These are phyloP conservation scores for Enteromius fasciolatus DNA, from an alignment of 2,797 vertebrate species.

Conservation along the genomic window DNA sequence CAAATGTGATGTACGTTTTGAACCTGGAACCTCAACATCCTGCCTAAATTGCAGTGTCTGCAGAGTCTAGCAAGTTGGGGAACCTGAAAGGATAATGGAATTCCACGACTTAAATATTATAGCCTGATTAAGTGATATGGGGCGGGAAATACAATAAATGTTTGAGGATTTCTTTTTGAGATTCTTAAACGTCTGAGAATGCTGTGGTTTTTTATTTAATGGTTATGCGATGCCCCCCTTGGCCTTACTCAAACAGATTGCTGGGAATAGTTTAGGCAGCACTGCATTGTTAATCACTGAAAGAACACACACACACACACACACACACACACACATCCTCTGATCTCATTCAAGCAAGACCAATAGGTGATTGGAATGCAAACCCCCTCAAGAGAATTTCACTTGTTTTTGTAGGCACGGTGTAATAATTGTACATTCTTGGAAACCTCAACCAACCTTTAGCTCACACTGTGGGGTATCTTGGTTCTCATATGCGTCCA, in stretches of 20 bases:
- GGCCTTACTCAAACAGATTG: slow-evolving; percentile 60
- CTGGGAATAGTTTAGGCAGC: slow-evolving; percentile 54
- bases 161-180: slow-evolving; percentile 61
- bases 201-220: slow-evolving; percentile 68
- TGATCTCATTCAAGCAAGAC: slow-evolving; percentile 42
- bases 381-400: slow-evolving; percentile 36
- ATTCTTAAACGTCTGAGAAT: slow-evolving; percentile 74
- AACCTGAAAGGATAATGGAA: slow-evolving; percentile 51
- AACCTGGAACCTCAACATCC: neutral
- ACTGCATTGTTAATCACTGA: slow-evolving; percentile 59
- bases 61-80: slow-evolving; percentile 7
- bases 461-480: slow-evolving; percentile 26
- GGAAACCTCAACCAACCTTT: slow-evolving; percentile 34
- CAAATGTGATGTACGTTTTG: neutral
- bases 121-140: slow-evolving; percentile 45
- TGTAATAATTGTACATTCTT: slow-evolving; percentile 41
- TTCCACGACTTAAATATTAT: slow-evolving; percentile 36
- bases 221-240: slow-evolving; percentile 61
- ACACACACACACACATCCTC: slow-evolving; percentile 30
- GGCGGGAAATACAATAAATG: slow-evolving; percentile 52
- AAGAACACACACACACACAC: slow-evolving; percentile 39
- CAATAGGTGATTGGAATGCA: slow-evolving; percentile 52
- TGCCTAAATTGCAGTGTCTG: neutral
- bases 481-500: slow-evolving; percentile 49
- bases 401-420: slow-evolving; percentile 48